A percentile compares a stretch with the other conserved stretches of the same genome.
phyloP scores from a whole-genome alignment of 2,797 vertebrate species.

The Hydrocynus forskahlii region DNA sequence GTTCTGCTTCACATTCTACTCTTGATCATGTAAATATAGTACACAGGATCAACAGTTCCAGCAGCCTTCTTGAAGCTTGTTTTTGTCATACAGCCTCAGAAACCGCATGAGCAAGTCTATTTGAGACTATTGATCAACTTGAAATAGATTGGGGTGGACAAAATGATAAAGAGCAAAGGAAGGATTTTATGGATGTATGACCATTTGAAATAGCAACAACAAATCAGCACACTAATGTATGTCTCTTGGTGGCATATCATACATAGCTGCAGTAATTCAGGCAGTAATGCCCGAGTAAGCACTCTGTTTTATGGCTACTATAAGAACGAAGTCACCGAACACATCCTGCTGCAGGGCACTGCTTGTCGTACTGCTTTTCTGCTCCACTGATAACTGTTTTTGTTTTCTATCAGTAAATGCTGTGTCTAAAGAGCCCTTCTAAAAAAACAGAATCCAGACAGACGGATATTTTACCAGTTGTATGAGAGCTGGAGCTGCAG shows the following conservation, averaged over 20 bases:
- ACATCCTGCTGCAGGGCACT: not conserved
- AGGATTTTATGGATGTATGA: not conserved
- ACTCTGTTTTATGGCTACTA: not conserved
- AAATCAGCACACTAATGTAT: conserved; percentile 11
- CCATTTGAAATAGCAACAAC: not conserved
- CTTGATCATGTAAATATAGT: too few relatives aligned
- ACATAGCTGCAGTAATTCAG: not conserved
- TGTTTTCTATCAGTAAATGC: not conserved
- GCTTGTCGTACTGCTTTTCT: not conserved
- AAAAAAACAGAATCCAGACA: conserved; percentile 9
- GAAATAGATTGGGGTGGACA: not conserved
- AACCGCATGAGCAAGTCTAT: too few relatives aligned
- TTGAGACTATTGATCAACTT: too few relatives aligned
- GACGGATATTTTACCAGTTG: conserved; percentile 81
- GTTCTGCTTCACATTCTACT: too few relatives aligned
- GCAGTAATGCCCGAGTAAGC: conserved; percentile 10
- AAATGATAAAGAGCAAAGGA: not conserved
- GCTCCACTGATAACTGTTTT: not conserved
- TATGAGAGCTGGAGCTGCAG: conserved; percentile 92
- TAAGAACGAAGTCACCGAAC: not conserved
- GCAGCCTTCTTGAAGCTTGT: too few relatives aligned
- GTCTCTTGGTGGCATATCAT: not conserved
- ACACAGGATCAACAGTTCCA: too few relatives aligned
- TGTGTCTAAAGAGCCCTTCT: not conserved
- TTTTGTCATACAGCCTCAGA: too few relatives aligned